Base-by-base conservation (phyloP, 2,797 vertebrate genomes). In the Anabas testudineus region DNA sequence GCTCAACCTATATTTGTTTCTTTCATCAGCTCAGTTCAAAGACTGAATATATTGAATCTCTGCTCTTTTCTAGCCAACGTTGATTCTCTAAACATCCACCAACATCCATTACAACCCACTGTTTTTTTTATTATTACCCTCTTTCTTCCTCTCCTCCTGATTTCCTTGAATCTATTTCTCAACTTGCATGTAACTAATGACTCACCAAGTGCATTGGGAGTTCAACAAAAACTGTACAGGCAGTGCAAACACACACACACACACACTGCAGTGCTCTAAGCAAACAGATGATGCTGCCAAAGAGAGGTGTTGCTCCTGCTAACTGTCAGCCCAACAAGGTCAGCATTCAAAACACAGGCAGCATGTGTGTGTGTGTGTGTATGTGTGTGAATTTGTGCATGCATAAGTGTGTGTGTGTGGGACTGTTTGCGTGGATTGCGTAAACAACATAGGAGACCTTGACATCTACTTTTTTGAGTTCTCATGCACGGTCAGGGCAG, bases 261-360 rank as follows among this genome's bases (percentile, higher is more conserved):
- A 49, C 21, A 68, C 58, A 71, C 69, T 51, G 55, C 67, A 52
- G 53, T 51, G 57, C 34, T 80, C 41, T 62, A 58, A 80, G 59
- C 72, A 80, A 88, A 88, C 87, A 85, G 77, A 87, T 82, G 83
- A 86, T 79, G 78, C 77, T 85, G 87, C 85, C 90, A 88, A 57
- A 83, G 74, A 48, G 77, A 89, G 82, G 78, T 85, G 82, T 85
- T 86, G 85, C 66, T 64, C 79, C 76, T 81, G 80, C 78, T 79
- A 86, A 90, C 85, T 74, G 82, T 81, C 74, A 75, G 60, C 64
- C 60, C 81, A 84, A 82, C 85, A 90, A 91, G 88, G 90, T 90
- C 77, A 83, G 47, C 68, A 41, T 76, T 76, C 36, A 78, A 67
- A 86, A 73, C 71, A 67, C 42, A 72, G 32, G 26, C 58, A 14